Percentiles rank a stretch among this genome's conserved stretches.
Evolutionary conservation across 2,797 vertebrate genomes (phyloP).

Genomic region (Eupleurogrammus muticus): DNA sequence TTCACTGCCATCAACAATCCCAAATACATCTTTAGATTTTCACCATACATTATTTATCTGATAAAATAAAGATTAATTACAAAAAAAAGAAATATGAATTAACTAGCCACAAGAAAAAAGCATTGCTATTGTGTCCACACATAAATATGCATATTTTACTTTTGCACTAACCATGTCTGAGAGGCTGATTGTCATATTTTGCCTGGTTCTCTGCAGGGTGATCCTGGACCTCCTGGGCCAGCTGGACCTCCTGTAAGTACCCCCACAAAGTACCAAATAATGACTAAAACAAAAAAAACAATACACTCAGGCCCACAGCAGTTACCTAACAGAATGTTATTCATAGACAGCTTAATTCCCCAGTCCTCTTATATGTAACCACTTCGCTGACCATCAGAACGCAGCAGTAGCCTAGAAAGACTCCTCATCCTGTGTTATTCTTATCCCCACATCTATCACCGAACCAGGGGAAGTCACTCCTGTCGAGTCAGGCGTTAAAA

Average conservation of each 20-base stretch:
- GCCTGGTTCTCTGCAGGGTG: constrained; percentile 83
- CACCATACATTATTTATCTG: not conserved
- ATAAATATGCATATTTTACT: not conserved
- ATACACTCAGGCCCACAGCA: not conserved
- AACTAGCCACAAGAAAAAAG: not conserved
- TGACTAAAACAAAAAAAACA: not conserved
- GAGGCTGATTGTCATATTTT: constrained; percentile 19
- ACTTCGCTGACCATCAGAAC: not conserved
- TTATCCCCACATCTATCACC: not conserved
- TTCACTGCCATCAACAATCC: too few species aligned
- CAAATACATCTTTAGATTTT: too few species aligned
- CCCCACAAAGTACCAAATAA: constrained; percentile 13
- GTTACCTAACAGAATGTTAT: not conserved
- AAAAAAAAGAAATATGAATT: not conserved
- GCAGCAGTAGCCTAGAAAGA: not conserved
- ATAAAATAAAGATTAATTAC: too few species aligned
- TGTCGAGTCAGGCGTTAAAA: not conserved
- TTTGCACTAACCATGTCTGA: constrained; percentile 1
- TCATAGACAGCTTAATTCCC: not conserved
- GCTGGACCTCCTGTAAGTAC: constrained; percentile 93
- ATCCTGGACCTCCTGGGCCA: constrained; percentile 90
- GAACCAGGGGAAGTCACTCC: not conserved
- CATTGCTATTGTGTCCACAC: not conserved
- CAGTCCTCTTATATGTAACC: not conserved
- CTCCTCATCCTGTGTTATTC: not conserved